A percentile compares a stretch with the other conserved stretches of the same genome.
phyloP scores from a whole-genome alignment of 2,888 invertebrate genomes.

The Slavum lentiscoides region DNA sequence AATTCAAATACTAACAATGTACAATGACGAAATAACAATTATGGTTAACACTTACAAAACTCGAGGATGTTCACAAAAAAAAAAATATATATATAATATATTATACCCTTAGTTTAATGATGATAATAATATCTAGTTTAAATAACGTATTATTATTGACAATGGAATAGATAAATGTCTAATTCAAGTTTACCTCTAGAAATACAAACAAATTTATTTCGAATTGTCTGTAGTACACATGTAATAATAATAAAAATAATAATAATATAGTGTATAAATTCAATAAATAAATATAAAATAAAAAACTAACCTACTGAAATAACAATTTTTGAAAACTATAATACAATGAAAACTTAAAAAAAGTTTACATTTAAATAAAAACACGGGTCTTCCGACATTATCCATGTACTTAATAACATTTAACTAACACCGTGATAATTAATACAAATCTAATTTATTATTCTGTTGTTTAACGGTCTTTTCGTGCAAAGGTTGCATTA shows the following conservation, averaged over 20 bases:
- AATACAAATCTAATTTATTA: neutral
- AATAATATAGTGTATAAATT: constrained; percentile 1
- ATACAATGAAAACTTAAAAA: neutral
- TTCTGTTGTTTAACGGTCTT: neutral
- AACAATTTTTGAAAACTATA: neutral
- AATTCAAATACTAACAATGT: neutral
- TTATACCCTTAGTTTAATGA: constrained; percentile 1
- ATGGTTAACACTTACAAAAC: constrained; percentile 24
- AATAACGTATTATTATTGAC: neutral
- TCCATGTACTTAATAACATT: neutral
- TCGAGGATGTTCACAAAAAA: neutral
- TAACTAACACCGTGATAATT: neutral
- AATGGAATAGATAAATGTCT: neutral
- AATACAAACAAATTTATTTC: neutral
- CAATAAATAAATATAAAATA: constrained; percentile 1
- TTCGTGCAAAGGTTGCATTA: neutral
- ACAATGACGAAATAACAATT: neutral
- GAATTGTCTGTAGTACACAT: constrained; percentile 8
- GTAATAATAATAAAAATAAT: constrained; percentile 13
- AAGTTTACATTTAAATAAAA: neutral
- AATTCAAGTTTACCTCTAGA: neutral
- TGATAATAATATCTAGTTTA: constrained; percentile 1
- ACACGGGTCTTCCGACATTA: neutral
- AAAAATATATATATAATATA: neutral
- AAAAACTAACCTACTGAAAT: neutral